Base-by-base conservation (phyloP, 2,888 invertebrate genomes). In the Tenthredo mesomela region DNA sequence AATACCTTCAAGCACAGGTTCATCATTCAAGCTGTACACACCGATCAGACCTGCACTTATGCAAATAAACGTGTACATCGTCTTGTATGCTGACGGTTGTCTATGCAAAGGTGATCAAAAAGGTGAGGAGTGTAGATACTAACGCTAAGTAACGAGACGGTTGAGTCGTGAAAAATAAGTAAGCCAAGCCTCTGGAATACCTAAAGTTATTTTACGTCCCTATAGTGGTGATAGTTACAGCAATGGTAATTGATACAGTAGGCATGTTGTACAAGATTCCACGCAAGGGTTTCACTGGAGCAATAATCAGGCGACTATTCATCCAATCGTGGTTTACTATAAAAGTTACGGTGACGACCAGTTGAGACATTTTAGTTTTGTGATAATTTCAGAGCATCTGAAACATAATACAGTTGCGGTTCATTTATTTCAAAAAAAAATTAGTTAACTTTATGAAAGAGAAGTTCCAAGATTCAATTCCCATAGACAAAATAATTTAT, bases 31-130 rank as follows among this genome's bases (percentile, higher is more conserved):
- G 25, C 67, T 25, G 65, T 29, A 25, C 29, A 65, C 29, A 33
- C 3, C 65, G 12, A 21, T 29, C 3, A 29, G 65, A 10, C 29
- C n/a, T n/a, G n/a, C 21, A 29, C 29, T 65, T 6, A 71, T 21
- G 71, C 71, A 7, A 40, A 71, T n/a, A 71, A 9, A 73, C 15
- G 71, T 71, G 37, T 21, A 71, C 71, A 21, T 43, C 21, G 71
- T 73, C 7, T 43, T 43, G 71, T 40, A 73, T 4, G 67, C 33
- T 5, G 18, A 67, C 18, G 6, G 33, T 33, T 67, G 33, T 67
- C 25, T 67, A 33, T 15, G 25, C 25, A 61, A 70, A 37, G 37
- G 37, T 37, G 25, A 73, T 21, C 21, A 25, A 73, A 40, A 40
- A 21, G n/a, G 15, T 43, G 1, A 33, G 18, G 33, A 67, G 18